Conservation (phyloP, 2,797 vertebrate species). For the Morus bassanus region DNA sequence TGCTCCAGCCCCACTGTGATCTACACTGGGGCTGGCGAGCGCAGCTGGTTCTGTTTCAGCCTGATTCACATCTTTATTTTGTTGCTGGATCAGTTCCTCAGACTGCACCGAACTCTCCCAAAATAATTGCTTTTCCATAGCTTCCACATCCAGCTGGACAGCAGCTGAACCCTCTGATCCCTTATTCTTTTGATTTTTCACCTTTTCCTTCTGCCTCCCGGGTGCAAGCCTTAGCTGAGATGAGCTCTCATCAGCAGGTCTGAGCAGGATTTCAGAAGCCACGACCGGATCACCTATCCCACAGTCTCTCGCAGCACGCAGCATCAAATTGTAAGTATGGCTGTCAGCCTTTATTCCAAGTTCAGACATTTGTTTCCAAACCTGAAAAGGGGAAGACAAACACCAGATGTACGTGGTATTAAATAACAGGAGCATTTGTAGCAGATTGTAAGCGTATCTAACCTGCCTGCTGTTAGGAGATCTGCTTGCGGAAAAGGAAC, state of each 20-base stretch:
- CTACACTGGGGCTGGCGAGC: rapidly evolving
- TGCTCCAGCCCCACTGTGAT: not conserved
- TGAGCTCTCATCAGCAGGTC: not conserved
- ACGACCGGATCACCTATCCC: constrained; percentile 79
- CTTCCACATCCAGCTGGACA: constrained; percentile 74
- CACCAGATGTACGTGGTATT: not conserved
- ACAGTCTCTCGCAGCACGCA: constrained; percentile 88
- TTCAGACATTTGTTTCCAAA: constrained; percentile 90
- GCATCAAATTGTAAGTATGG: constrained; percentile 86
- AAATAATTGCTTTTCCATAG: constrained; percentile 83
- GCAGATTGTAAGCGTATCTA: not conserved
- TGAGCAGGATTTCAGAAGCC: constrained; percentile 80
- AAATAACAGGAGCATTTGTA: not conserved
- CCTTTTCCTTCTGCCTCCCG: not conserved
- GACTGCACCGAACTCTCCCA: constrained; percentile 15
- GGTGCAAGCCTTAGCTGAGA: not conserved
- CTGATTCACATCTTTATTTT: not conserved
- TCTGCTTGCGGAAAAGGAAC: not conserved
- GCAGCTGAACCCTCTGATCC: not conserved
- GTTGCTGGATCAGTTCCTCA: not conserved
- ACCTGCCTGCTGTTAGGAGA: not conserved
- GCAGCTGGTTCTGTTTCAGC: not conserved
- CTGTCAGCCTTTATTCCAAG: constrained; percentile 80
- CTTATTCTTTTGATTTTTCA: not conserved
- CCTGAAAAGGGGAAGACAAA: constrained; percentile 69